Evolutionary conservation across 92 coral and sea anemone genomes (phyloP).

Genomic region (Umimayanthus kanabou): DNA sequence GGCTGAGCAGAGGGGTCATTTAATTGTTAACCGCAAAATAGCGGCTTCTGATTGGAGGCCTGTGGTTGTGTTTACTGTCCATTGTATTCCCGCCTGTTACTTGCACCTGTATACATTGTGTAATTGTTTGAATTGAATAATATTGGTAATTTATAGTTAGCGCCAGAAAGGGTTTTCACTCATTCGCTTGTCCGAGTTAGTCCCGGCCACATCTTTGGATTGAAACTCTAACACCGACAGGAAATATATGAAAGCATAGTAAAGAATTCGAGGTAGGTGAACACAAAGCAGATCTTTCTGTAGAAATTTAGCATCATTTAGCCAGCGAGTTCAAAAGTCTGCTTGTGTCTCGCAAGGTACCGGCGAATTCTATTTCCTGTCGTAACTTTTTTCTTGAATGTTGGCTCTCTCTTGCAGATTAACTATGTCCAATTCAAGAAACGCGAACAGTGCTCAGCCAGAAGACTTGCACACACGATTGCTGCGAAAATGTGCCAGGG

Average conservation of each 20-base stretch:
- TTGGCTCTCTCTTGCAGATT: conserved; percentile 58
- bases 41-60: conserved; percentile 74
- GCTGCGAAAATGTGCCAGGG: conserved; percentile 59
- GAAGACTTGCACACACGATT: conserved; percentile 60
- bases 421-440: conserved; percentile 64
- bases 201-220: conserved; percentile 20
- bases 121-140: conserved; percentile 74
- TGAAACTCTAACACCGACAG: conserved; percentile 17
- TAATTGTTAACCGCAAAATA: conserved; percentile 83
- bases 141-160: conserved; percentile 95
- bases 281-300: not conserved
- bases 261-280: conserved; percentile 7
- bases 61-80: conserved; percentile 76
- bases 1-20: conserved; percentile 69
- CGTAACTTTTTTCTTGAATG: conserved; percentile 45
- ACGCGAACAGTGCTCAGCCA: conserved; percentile 33
- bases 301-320: not conserved
- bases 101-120: conserved; percentile 84
- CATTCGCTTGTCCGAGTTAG: conserved; percentile 68
- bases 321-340: not conserved
- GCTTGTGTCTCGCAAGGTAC: conserved; percentile 37
- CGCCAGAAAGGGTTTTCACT: conserved; percentile 84
- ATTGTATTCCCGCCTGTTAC: conserved; percentile 95
- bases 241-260: conserved; percentile 27
- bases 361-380: conserved; percentile 43